Conservation (phyloP, 2,888 invertebrate species). For the Lepidocyrtoides sp. region DNA sequence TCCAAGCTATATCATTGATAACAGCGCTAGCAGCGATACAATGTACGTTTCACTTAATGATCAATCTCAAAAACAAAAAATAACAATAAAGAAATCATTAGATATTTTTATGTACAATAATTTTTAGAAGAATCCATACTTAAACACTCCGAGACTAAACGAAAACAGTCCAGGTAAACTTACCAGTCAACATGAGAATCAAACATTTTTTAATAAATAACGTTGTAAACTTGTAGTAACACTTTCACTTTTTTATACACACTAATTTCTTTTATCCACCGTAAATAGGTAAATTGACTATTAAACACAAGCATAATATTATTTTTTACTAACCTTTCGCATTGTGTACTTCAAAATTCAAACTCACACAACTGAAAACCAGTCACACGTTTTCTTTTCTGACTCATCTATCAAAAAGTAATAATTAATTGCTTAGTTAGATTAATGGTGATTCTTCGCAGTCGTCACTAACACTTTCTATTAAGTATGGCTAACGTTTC, state of each 20-base stretch:
- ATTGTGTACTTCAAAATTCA: neutral
- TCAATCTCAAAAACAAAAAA: slow-evolving; percentile 36
- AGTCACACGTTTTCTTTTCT: too few species aligned
- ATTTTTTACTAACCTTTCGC: neutral
- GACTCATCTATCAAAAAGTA: neutral
- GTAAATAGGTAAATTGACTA: neutral
- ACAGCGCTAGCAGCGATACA: neutral
- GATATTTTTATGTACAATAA: neutral
- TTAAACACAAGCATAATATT: neutral
- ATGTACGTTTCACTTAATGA: neutral
- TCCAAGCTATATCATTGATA: neutral
- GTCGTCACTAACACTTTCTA: too few species aligned
- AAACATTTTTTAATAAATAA: neutral
- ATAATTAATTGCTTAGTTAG: too few species aligned
- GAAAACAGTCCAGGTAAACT: slow-evolving; percentile 19
- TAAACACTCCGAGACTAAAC: neutral
- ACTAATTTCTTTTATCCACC: neutral
- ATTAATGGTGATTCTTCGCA: neutral
- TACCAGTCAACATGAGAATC: neutral
- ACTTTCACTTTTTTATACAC: too few species aligned
- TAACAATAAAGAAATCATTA: neutral
- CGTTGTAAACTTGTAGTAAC: too few species aligned
- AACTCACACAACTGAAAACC: neutral
- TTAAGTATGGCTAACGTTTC: too few species aligned
- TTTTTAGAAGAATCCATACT: neutral